Conservation (phyloP, 2,888 invertebrate species). For the Electrophaes corylata region DNA sequence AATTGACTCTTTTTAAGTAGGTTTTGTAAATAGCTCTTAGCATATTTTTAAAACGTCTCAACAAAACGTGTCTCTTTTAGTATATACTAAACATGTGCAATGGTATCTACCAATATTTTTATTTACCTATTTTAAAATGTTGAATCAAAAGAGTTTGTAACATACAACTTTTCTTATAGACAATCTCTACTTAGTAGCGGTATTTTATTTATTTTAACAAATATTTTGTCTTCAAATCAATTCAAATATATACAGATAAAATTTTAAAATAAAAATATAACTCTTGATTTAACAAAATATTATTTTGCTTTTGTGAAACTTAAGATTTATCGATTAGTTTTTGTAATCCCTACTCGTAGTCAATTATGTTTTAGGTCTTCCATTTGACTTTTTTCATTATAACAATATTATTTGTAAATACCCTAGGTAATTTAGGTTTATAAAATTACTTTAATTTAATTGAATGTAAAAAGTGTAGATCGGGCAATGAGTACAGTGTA, state of each 20-base stretch:
- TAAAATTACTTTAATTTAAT: constrained; percentile 30
- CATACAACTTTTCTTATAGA: background rate
- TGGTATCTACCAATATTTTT: constrained; percentile 28
- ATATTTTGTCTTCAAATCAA: background rate
- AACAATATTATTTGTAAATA: constrained; percentile 44
- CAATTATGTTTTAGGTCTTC: constrained; percentile 68
- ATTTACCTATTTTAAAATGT: background rate
- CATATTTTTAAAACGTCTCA: constrained; percentile 15
- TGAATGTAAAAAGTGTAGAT: constrained; percentile 31
- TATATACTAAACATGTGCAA: constrained; percentile 22
- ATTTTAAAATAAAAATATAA: background rate
- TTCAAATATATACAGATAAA: background rate
- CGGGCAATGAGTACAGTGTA: constrained; percentile 53
- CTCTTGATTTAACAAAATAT: background rate
- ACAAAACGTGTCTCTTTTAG: background rate
- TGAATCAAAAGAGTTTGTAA: background rate
- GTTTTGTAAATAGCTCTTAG: constrained; percentile 20
- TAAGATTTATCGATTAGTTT: constrained; percentile 7
- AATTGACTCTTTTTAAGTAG: background rate
- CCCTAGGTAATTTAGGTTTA: constrained; percentile 57
- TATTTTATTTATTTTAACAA: too few relatives aligned
- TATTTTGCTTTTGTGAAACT: background rate
- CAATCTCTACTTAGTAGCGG: background rate
- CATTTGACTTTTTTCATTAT: constrained; percentile 35
- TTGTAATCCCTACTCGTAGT: constrained; percentile 55